These are phyloP conservation scores for Scaptodrosophila latifasciaeformis DNA, from an alignment of 2,888 invertebrate genomes.

Conservation along the genomic window DNA sequence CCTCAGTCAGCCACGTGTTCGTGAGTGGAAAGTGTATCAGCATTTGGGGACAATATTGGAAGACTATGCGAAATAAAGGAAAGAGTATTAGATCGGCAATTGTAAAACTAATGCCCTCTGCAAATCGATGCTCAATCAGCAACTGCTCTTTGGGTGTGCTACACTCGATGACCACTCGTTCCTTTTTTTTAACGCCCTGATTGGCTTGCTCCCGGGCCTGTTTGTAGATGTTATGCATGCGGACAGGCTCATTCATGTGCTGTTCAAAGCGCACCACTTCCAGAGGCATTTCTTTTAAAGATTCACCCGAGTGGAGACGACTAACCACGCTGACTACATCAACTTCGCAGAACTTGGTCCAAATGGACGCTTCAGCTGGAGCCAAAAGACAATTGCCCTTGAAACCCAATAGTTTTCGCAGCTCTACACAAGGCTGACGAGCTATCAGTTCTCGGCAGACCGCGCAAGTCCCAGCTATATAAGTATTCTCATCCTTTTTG, in stretches of 20 bases:
- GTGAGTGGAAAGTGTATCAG: constrained; percentile 78
- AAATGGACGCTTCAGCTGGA: constrained; percentile 88
- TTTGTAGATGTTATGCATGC: constrained; percentile 90
- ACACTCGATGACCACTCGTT: constrained; percentile 74
- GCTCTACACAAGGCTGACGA: constrained; percentile 57
- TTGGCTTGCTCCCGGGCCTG: constrained; percentile 79
- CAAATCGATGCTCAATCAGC: constrained; percentile 81
- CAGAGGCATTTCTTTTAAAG: constrained; percentile 77
- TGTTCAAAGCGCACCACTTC: constrained; percentile 86
- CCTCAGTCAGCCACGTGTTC: constrained; percentile 79
- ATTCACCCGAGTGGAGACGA: constrained; percentile 73
- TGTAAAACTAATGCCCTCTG: constrained; percentile 88
- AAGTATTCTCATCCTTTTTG: constrained; percentile 76
- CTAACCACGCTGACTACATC: constrained; percentile 80
- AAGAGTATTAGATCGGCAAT: constrained; percentile 89
- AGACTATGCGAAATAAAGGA: constrained; percentile 81
- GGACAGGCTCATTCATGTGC: constrained; percentile 88
- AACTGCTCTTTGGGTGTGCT: constrained; percentile 73
- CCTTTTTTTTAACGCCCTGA: constrained; percentile 54
- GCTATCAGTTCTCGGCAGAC: constrained; percentile 80
- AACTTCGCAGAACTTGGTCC: constrained; percentile 95
- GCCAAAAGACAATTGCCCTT: constrained; percentile 86
- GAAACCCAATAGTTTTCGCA: constrained; percentile 81
- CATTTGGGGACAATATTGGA: constrained; percentile 74
- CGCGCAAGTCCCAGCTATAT: constrained; percentile 86